A percentile compares a stretch with the other conserved stretches of the same genome.
Conservation (phyloP, 2,888 invertebrate species). For the Fissipunctia ypsillon region DNA sequence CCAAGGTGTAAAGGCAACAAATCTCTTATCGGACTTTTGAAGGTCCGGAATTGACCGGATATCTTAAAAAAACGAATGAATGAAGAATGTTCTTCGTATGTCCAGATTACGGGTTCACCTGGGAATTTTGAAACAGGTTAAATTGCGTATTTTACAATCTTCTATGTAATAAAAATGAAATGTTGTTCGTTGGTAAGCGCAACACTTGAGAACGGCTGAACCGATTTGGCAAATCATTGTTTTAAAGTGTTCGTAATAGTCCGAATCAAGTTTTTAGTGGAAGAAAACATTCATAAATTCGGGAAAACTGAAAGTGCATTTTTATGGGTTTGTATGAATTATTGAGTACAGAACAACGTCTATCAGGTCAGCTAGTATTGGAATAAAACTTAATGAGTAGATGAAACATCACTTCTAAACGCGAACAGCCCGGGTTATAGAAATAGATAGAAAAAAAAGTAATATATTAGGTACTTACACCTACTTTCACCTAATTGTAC, state of each 20-base stretch:
- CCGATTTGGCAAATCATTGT: not conserved
- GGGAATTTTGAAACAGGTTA: conserved; percentile 9
- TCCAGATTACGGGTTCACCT: conserved; percentile 46
- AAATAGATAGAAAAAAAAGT: too few species aligned
- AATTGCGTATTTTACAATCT: conserved; percentile 12
- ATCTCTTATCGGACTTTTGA: conserved; percentile 65
- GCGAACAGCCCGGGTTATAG: too few species aligned
- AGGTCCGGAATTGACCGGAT: conserved; percentile 51
- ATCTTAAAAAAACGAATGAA: conserved; percentile 60
- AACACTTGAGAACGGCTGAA: not conserved
- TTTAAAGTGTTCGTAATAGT: not conserved
- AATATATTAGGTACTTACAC: too few species aligned
- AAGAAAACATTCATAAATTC: too few species aligned
- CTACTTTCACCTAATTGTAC: too few species aligned
- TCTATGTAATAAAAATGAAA: not conserved
- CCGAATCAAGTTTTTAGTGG: not conserved
- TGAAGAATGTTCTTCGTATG: conserved; percentile 44
- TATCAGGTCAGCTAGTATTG: too few species aligned
- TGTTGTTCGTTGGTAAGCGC: too few species aligned
- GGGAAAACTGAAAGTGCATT: too few species aligned
- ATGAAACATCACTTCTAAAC: too few species aligned
- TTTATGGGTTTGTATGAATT: not conserved
- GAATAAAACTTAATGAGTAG: too few species aligned
- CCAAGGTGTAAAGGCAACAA: conserved; percentile 71
- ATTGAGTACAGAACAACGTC: too few species aligned